A percentile compares a stretch with the other conserved stretches of the same genome.
Conservation (phyloP, 2,888 invertebrate genomes). For the Carcina quercana region DNA sequence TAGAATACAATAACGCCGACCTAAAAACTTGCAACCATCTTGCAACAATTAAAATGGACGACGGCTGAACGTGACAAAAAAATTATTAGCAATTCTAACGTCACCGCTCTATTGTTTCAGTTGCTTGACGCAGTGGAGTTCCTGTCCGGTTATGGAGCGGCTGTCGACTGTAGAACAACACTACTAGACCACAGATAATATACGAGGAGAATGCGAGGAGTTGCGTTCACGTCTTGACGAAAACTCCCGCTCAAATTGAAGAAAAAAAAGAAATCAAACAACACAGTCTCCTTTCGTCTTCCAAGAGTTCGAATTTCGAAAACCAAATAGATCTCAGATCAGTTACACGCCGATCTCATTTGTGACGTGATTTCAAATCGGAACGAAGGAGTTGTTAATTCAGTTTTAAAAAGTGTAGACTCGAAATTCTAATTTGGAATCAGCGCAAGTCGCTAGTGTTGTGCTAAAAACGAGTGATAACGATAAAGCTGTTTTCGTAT, state of each 20-base stretch:
- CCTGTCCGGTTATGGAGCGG: constrained; percentile 61
- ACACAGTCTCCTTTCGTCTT: too few species aligned
- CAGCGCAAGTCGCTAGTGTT: constrained; percentile 36
- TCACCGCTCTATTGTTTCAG: constrained; percentile 54
- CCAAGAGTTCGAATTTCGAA: too few species aligned
- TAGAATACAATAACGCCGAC: too few species aligned
- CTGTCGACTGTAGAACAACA: constrained; percentile 44
- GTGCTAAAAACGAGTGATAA: constrained; percentile 38
- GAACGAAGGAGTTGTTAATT: too few species aligned
- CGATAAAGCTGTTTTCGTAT: constrained; percentile 36
- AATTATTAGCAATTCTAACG: constrained; percentile 24
- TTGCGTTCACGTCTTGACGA: not conserved
- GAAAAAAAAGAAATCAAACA: not conserved
- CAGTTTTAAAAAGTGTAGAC: too few species aligned
- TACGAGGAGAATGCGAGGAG: not conserved
- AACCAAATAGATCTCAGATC: too few species aligned
- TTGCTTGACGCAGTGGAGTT: constrained; percentile 54
- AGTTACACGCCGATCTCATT: too few species aligned
- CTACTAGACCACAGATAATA: not conserved
- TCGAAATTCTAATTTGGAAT: constrained; percentile 15
- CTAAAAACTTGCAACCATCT: not conserved
- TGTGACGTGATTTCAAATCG: too few species aligned
- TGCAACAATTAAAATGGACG: constrained; percentile 5
- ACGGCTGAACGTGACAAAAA: constrained; percentile 4
- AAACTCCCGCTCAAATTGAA: not conserved